phyloP scores from a whole-genome alignment of 1,140 invertebrate genomes.

The Acromyrmex charruanus region DNA sequence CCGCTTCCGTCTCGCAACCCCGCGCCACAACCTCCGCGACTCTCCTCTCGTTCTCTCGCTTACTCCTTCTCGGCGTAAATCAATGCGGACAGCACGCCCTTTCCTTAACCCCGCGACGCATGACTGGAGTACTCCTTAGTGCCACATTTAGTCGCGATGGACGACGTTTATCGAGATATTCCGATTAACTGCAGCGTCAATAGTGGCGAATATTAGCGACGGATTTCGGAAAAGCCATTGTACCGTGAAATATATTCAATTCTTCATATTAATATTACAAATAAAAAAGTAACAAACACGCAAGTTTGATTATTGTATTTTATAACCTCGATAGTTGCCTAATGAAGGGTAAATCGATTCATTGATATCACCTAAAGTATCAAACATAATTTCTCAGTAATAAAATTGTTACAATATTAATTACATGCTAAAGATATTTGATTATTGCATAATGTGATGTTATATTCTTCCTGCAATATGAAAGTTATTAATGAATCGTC shows the following conservation, averaged over 20 bases:
- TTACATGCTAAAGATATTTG: not conserved
- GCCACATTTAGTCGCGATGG: slow-evolving; percentile 67
- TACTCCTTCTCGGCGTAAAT: slow-evolving; percentile 78
- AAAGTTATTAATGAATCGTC: not conserved
- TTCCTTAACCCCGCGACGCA: slow-evolving; percentile 79
- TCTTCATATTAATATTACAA: not conserved
- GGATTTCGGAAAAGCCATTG: not conserved
- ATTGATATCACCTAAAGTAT: not conserved
- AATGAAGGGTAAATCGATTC: slow-evolving; percentile 4
- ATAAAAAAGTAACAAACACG: not conserved
- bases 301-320: not conserved
- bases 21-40: slow-evolving; percentile 15
- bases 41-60: slow-evolving; percentile 60
- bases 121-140: slow-evolving; percentile 74
- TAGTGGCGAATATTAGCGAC: slow-evolving; percentile 35
- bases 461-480: not conserved
- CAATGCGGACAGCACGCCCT: slow-evolving; percentile 80
- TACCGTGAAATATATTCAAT: not conserved
- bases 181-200: slow-evolving; percentile 40
- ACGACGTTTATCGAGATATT: slow-evolving; percentile 64
- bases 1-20: slow-evolving; percentile 3
- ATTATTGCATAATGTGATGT: not conserved
- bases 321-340: not conserved
- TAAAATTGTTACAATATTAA: not conserved
- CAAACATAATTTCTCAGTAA: not conserved